Conservation (phyloP, 2,888 invertebrate species). For the Exocentrus adspersus region DNA sequence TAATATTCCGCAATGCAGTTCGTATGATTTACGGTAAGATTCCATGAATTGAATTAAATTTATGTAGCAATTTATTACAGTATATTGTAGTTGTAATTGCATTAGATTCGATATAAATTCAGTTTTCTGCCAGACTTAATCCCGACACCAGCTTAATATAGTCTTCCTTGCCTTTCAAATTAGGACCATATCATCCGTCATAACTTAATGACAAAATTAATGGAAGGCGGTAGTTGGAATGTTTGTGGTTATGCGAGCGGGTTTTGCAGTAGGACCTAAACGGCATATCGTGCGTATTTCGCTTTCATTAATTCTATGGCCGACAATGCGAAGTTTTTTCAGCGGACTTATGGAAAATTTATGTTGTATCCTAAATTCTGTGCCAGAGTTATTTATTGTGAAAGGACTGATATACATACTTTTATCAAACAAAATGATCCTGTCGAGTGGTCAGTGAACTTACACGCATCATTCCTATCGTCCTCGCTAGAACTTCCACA, state of each 20-base stretch:
- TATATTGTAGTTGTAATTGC: slow-evolving; percentile 23
- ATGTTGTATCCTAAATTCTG: slow-evolving; percentile 5
- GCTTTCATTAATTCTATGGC: slow-evolving; percentile 19
- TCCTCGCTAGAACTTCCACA: no score
- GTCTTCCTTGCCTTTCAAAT: slow-evolving; percentile 17
- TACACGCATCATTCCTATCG: not conserved
- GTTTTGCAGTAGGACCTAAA: slow-evolving; percentile 12
- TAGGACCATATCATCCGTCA: slow-evolving; percentile 17
- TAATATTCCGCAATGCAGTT: slow-evolving; percentile 44
- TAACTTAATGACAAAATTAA: slow-evolving; percentile 22
- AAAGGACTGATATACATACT: not conserved
- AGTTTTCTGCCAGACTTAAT: slow-evolving; percentile 4
- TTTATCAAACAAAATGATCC: not conserved
- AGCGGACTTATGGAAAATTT: slow-evolving; percentile 17
- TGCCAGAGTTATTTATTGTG: not conserved
- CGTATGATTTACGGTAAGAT: slow-evolving; percentile 52
- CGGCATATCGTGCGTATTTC: slow-evolving; percentile 18
- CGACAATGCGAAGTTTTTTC: slow-evolving; percentile 10
- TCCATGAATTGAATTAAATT: slow-evolving; percentile 40
- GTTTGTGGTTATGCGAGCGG: slow-evolving; percentile 14
- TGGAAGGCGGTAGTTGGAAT: slow-evolving; percentile 10
- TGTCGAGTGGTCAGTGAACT: not conserved
- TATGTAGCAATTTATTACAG: slow-evolving; percentile 22
- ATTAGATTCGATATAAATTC: slow-evolving; percentile 17
- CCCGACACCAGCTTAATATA: slow-evolving; percentile 20